These are phyloP conservation scores for Ciconia stormi DNA, from an alignment of 2,113 vertebrate species.

Conservation along the genomic window DNA sequence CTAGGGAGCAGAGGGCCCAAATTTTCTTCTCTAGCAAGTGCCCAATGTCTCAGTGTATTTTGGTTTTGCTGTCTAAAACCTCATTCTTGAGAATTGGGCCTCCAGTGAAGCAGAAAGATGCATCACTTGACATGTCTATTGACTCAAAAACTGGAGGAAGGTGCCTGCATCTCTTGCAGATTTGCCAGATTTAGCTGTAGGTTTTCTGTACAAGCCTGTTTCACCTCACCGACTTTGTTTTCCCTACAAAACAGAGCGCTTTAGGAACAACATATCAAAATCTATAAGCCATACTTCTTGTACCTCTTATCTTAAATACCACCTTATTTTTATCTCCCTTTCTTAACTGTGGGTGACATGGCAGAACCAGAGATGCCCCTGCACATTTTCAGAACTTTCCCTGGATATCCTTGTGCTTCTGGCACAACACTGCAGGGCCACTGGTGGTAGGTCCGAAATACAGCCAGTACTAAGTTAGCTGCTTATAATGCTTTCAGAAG, in stretches of 20 bases:
- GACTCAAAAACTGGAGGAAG: constrained; percentile 11
- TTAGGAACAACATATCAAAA: neutral
- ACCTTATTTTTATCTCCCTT: neutral
- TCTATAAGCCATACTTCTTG: neutral
- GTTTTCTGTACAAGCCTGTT: neutral
- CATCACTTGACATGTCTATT: neutral
- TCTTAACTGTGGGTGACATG: neutral
- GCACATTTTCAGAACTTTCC: neutral
- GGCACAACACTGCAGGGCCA: rapidly evolving
- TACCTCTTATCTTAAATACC: neutral
- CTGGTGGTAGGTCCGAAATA: neutral
- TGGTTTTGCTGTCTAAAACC: neutral
- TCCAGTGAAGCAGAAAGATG: neutral
- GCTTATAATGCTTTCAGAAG: neutral
- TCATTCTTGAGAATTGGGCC: neutral
- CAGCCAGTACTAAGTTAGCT: neutral
- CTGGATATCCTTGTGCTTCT: neutral
- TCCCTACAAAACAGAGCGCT: neutral
- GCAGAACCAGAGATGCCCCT: neutral
- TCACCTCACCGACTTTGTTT: neutral
- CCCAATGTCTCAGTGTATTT: neutral
- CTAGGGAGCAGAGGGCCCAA: neutral
- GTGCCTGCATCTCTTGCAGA: neutral
- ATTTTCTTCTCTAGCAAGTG: neutral
- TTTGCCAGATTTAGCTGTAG: neutral